Percentiles rank a stretch among this genome's conserved stretches.
Conservation (phyloP, 1,140 invertebrate species). For the Aethina tumida region DNA sequence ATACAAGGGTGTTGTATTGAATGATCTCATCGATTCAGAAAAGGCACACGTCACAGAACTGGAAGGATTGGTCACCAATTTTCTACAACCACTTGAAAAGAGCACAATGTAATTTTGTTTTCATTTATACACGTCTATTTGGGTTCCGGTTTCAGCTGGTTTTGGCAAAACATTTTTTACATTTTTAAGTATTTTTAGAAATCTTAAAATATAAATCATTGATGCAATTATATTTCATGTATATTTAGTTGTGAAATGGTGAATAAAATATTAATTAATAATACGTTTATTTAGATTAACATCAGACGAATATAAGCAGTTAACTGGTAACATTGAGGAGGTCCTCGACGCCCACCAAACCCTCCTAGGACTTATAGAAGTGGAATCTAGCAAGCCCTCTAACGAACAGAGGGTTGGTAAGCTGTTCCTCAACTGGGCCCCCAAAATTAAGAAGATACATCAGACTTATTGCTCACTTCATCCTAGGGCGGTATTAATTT, state of each 20-base stretch:
- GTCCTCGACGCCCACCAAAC: slow-evolving; percentile 74
- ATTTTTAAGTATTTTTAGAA: background rate
- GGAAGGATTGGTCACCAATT: slow-evolving; percentile 72
- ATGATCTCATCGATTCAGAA: slow-evolving; percentile 89
- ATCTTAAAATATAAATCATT: slow-evolving; percentile 2
- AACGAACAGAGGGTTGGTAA: slow-evolving; percentile 81
- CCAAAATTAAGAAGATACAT: slow-evolving; percentile 77
- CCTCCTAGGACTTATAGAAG: slow-evolving; percentile 67
- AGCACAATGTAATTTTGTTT: slow-evolving; percentile 67
- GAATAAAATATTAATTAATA: background rate
- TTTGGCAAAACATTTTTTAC: background rate
- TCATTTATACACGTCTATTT: background rate
- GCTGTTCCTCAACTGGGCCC: slow-evolving; percentile 79
- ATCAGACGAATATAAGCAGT: slow-evolving; percentile 72
- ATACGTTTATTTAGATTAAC: slow-evolving; percentile 54
- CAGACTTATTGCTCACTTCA: slow-evolving; percentile 78
- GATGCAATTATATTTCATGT: background rate
- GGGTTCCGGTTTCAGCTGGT: background rate
- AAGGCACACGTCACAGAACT: slow-evolving; percentile 80
- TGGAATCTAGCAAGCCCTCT: slow-evolving; percentile 54
- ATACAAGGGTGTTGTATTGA: slow-evolving; percentile 57
- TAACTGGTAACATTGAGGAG: slow-evolving; percentile 82
- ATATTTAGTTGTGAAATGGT: too few species aligned
- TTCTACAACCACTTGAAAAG: slow-evolving; percentile 72
- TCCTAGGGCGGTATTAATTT: slow-evolving; percentile 81